Base-by-base conservation (phyloP, 2,113 vertebrate species). In the Lucifuga dentata region DNA sequence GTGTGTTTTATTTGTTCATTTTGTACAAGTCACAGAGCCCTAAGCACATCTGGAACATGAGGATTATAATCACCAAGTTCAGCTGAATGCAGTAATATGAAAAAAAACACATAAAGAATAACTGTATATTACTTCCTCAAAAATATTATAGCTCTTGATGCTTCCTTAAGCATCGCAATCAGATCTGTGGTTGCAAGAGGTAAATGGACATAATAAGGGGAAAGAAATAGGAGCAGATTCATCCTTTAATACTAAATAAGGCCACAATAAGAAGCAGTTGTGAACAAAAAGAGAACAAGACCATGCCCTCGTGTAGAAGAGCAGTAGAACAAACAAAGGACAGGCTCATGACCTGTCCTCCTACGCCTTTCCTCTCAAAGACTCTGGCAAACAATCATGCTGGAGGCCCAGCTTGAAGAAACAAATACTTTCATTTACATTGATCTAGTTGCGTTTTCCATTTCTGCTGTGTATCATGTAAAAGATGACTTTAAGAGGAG, bases 311-410 rank as follows among this genome's bases (percentile, higher is more conserved):
- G 21, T 69, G 71, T 35, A 13, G 48, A 46, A 69, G 67, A 10
- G 5, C 53, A 69, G 23, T 68, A 73, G 53, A 52, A 57, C 49
- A 23, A 83, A 88, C 84, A 89, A 87, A 86, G 84, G 79, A 60
- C 39, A 33, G 60, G 39, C 69, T 76, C 70, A 51, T 78, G 89
- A 86, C 81, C 73, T 45, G 33, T 86, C 86, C 84, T 80, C 87
- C 89, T 78, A 86, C 84, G 73, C 83, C 8, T 62, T 77, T 63
- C 36, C 56, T 66, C 61, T 68, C 66, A 57, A 73, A 84, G 50
- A 67, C 49, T 21, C 11, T 13, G 11, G 35, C 11, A 61, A 86
- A 64, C 58, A 70, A 62, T 79, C 43, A 3, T 17, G 40, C 21
- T 53, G 6, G 53, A 49, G 49, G 41, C 67, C 8, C 71, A 60